Evolutionary conservation across 1,140 invertebrate species (phyloP).

Genomic region (Harpegnathos saltator): DNA sequence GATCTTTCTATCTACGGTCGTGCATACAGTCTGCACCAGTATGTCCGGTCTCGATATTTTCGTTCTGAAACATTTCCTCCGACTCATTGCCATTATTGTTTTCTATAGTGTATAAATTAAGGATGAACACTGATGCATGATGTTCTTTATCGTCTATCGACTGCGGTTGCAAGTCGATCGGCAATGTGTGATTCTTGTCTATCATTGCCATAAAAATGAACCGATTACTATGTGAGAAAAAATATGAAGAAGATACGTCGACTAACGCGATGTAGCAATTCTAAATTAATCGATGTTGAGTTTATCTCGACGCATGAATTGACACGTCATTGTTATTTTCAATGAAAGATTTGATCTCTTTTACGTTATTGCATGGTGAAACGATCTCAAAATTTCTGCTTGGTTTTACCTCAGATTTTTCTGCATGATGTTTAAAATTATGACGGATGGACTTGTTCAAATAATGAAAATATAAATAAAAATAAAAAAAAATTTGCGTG

Average conservation of each 20-base stretch:
- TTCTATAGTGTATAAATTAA: constrained; percentile 82
- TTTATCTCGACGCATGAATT: neutral
- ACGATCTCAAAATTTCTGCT: neutral
- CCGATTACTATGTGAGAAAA: constrained; percentile 14
- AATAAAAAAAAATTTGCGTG: neutral
- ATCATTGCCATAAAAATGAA: constrained; percentile 6
- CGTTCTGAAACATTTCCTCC: constrained; percentile 70
- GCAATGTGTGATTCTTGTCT: constrained; percentile 68
- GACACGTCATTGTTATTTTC: constrained; percentile 44
- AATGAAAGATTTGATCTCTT: neutral
- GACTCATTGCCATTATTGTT: constrained; percentile 75
- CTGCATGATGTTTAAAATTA: neutral
- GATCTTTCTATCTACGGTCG: neutral
- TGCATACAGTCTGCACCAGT: constrained; percentile 11
- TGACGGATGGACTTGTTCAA: too few relatives aligned
- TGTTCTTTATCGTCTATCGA: constrained; percentile 57
- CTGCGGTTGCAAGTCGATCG: constrained; percentile 79
- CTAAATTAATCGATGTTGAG: constrained; percentile 13
- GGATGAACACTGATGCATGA: constrained; percentile 76
- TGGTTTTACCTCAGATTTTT: neutral
- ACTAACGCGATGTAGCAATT: constrained; percentile 6
- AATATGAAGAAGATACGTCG: neutral
- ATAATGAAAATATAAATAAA: too few relatives aligned
- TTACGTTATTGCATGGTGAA: neutral
- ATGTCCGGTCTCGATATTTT: constrained; percentile 64